Evolutionary conservation across 2,113 vertebrate species (phyloP), one percentile per base, ranked within the genome.

Genomic region (Ailuropoda melanoleuca): DNA sequence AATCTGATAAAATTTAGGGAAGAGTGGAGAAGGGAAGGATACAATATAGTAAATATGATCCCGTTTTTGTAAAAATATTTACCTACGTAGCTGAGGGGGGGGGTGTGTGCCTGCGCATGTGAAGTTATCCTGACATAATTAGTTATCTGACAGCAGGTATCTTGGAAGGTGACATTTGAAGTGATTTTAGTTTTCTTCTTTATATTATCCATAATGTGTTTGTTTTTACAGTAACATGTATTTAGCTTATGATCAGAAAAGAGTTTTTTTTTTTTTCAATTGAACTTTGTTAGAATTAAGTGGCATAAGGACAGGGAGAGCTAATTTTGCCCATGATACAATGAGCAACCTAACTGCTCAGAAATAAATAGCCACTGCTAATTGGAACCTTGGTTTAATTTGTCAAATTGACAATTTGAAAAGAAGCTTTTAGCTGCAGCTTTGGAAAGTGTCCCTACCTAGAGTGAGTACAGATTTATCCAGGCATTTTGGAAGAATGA

Each of bases 351-450:
- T 88, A 82, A 58, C 31, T 66, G 29, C 81, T 96, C 60, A 93
- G 53, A 81, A 88, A 66, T 62, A 83, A 62, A 48, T 75, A 86
- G 53, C 55, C 70, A 88, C 53, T 82, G 48, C 66, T 96, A 77
- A 90, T 85, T 93, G 34, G 50, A 93, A 14, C 18, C 53, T 90
- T 90, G 85, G 39, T 43, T 92, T 93, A 84, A 93, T 88, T 75
- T 66, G 93, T 88, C 11, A 83, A 53, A n/a, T 37, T 66, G 34
- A 80, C 17, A 74, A 15, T 75, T 93, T 80, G 72, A 91, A 93
- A 93, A 93, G 68, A 90, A 46, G 23, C 53, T 91, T 92, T 96
- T 62, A 66, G 70, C 37, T 80, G n/a, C 55, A 53, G 13, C 68
- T 94, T 96, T 86, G 83, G 77, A 95, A 95, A 83, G 66, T 8